These are phyloP conservation scores for Ascaphus truei DNA, from an alignment of 2,113 vertebrate genomes.

Conservation along the genomic window DNA sequence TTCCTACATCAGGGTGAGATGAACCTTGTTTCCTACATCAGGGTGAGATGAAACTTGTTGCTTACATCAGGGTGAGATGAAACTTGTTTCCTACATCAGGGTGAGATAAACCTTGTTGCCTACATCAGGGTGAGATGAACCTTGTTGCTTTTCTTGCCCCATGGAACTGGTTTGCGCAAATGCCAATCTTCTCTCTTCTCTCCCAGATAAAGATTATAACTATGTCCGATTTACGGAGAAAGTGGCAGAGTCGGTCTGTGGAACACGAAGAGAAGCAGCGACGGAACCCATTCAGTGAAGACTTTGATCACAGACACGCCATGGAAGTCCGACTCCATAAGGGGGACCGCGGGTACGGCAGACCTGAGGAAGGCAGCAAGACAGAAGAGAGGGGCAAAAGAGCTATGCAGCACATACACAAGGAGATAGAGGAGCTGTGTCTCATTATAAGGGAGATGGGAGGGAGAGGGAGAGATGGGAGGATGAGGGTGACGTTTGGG, in stretches of 20 bases:
- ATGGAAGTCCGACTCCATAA: constrained; percentile 66
- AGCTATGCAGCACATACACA: constrained; percentile 64
- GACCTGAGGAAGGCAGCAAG: constrained; percentile 68
- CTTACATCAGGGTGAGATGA: too few relatives aligned
- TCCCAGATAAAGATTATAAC: constrained; percentile 59
- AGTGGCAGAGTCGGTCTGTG: constrained; percentile 67
- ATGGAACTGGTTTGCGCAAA: too few relatives aligned
- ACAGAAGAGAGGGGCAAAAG: constrained; percentile 66
- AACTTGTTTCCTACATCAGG: too few relatives aligned
- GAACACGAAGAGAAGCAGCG: constrained; percentile 65
- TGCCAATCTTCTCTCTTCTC: too few relatives aligned
- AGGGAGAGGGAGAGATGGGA: constrained; percentile 46
- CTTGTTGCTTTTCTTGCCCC: too few relatives aligned
- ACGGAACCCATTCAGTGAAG: constrained; percentile 76
- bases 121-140: too few relatives aligned
- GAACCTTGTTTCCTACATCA: too few relatives aligned
- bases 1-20: too few relatives aligned
- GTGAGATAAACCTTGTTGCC: too few relatives aligned
- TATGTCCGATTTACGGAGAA: constrained; percentile 56
- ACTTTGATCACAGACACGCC: constrained; percentile 66
- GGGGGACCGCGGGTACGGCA: constrained; percentile 68
- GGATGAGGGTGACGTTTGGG: constrained; percentile 56
- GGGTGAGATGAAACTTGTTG: too few relatives aligned
- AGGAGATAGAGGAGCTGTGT: constrained; percentile 76
- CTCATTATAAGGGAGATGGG: constrained; percentile 70